Evolutionary conservation across 2,888 invertebrate species (phyloP).

Genomic region (Xylota segnis): DNA sequence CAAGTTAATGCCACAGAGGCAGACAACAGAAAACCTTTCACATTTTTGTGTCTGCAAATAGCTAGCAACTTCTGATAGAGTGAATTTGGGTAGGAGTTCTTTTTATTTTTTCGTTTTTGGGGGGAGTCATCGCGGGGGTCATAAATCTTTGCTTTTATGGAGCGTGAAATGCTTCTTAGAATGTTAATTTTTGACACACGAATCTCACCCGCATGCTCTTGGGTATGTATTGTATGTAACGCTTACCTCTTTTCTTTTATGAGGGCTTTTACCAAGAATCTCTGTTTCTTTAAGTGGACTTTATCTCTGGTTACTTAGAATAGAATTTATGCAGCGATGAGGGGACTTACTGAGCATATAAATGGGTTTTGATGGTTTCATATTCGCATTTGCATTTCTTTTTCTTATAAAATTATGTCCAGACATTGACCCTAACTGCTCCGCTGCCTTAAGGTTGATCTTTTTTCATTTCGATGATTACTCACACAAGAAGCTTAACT

Average conservation of each 20-base stretch:
- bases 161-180: slow-evolving; percentile 39
- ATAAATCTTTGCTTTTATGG: slow-evolving; percentile 47
- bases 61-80: slow-evolving; percentile 14
- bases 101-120: slow-evolving; percentile 24
- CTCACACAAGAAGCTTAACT: too few species aligned
- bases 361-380: not conserved
- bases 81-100: not conserved
- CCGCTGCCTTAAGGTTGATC: too few species aligned
- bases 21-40: slow-evolving; percentile 54
- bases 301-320: not conserved
- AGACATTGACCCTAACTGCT: not conserved
- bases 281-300: not conserved
- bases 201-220: slow-evolving; percentile 3
- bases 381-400: not conserved
- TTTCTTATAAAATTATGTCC: not conserved
- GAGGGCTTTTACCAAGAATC: slow-evolving; percentile 11
- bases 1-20: slow-evolving; percentile 53
- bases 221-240: not conserved
- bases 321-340: not conserved
- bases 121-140: not conserved
- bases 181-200: slow-evolving; percentile 38
- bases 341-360: not conserved
- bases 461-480: too few species aligned
- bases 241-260: not conserved
- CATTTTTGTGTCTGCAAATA: slow-evolving; percentile 47